Evolutionary conservation across 2,797 vertebrate species (phyloP).

Genomic region (Remorina albescens): DNA sequence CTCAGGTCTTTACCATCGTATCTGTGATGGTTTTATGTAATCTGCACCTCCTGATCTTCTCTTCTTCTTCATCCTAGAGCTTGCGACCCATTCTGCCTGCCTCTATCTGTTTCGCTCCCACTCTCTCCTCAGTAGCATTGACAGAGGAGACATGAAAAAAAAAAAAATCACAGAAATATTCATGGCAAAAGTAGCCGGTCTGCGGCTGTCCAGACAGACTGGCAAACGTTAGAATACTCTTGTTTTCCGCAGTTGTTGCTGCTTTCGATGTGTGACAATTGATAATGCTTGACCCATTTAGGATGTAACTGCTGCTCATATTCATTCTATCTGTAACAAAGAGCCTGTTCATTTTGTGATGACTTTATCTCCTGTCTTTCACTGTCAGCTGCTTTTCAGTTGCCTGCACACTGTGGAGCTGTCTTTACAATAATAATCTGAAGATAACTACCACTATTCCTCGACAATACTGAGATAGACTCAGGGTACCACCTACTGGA

Average conservation of each 20-base stretch:
- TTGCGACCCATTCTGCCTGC: conserved; percentile 45
- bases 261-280: conserved; percentile 1
- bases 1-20: conserved; percentile 68
- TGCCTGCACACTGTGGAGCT: not conserved
- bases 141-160: conserved; percentile 10
- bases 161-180: conserved; percentile 9
- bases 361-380: not conserved
- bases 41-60: conserved; percentile 59
- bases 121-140: conserved; percentile 6
- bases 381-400: not conserved
- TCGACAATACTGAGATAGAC: not conserved
- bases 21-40: conserved; percentile 72
- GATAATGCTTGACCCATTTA: conserved; percentile 7
- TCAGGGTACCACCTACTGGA: too few relatives aligned
- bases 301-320: conserved; percentile 8
- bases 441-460: not conserved
- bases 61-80: conserved; percentile 46
- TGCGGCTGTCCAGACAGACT: conserved; percentile 16
- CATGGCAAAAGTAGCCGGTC: conserved; percentile 15
- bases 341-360: conserved; percentile 6
- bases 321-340: conserved; percentile 11
- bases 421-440: not conserved
- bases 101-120: conserved; percentile 18
- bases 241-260: conserved; percentile 3
- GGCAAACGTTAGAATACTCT: conserved; percentile 11